Evolutionary conservation across 2,797 vertebrate species (phyloP).

Genomic region (Parauchenoglanis punctatus): DNA sequence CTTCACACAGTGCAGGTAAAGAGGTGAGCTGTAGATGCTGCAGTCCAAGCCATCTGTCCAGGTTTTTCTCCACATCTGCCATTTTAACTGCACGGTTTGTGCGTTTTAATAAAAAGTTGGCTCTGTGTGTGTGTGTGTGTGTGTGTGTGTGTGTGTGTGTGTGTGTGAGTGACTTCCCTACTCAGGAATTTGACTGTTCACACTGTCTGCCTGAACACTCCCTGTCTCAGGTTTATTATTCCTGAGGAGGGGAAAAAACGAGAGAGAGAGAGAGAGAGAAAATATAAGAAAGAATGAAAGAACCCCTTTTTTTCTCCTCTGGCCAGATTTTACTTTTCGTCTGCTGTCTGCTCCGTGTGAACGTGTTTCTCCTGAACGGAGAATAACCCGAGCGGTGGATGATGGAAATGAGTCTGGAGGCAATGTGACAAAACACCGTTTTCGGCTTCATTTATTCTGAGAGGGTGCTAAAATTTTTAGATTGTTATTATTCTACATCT

Average conservation of each 20-base stretch:
- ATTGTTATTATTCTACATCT: conserved; percentile 7
- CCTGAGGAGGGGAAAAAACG: conserved; percentile 12
- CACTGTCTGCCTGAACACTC: conserved; percentile 39
- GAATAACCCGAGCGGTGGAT: not conserved
- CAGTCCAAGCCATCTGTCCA: conserved; percentile 58
- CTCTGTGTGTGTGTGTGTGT: conserved; percentile 3
- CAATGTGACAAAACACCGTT: not conserved
- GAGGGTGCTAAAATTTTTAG: conserved; percentile 12
- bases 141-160: conserved; percentile 3
- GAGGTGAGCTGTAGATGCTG: conserved; percentile 21
- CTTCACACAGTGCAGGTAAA: not conserved
- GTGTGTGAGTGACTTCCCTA: conserved; percentile 12
- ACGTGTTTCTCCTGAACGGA: not conserved
- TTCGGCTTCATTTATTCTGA: not conserved
- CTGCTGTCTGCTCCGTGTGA: not conserved
- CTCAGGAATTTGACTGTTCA: conserved; percentile 56
- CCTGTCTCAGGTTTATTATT: conserved; percentile 53
- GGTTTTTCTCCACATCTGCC: conserved; percentile 61
- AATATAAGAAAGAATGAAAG: not conserved
- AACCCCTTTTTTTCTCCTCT: not conserved
- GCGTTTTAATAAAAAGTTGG: not conserved
- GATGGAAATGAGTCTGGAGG: conserved; percentile 27
- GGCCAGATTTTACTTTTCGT: not conserved
- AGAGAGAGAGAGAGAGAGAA: not conserved
- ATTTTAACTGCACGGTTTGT: not conserved